These are phyloP conservation scores for Prionailurus bengalensis DNA, from an alignment of 2,113 vertebrate genomes.

Conservation along the genomic window DNA sequence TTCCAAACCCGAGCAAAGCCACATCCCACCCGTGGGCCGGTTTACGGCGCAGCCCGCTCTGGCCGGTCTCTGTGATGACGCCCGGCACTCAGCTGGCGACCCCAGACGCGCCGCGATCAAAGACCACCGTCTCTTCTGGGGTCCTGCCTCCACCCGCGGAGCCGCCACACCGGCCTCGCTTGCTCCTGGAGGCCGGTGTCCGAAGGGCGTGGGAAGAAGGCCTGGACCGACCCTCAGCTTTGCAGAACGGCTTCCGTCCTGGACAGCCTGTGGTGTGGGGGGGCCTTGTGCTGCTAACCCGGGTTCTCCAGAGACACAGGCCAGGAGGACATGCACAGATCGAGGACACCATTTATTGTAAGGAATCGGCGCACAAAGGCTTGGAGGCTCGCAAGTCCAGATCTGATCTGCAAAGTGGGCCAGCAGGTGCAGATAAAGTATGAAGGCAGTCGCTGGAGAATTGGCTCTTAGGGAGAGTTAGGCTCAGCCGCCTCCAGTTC, in stretches of 20 bases:
- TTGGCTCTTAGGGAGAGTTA: not conserved
- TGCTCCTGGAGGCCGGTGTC: not conserved
- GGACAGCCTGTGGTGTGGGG: too few species aligned
- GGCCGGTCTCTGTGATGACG: slow-evolving; percentile 66
- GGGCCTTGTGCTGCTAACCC: not conserved
- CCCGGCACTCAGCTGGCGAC: not conserved
- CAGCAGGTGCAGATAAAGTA: too few species aligned
- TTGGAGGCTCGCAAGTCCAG: not conserved
- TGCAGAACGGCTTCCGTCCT: not conserved
- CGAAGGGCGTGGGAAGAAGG: not conserved
- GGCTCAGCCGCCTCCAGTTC: too few species aligned
- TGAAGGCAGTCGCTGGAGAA: not conserved
- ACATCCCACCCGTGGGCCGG: not conserved
- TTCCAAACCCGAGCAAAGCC: too few species aligned
- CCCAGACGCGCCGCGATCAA: not conserved
- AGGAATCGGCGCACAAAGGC: not conserved
- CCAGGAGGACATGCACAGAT: not conserved
- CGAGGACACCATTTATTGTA: too few species aligned
- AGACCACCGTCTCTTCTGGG: fast-evolving
- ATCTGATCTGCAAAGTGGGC: not conserved
- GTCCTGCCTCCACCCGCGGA: not conserved
- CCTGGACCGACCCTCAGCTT: not conserved
- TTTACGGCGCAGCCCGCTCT: slow-evolving; percentile 78
- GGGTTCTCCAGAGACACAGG: not conserved
- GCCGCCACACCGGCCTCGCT: slow-evolving; percentile 61